A percentile compares a stretch with the other conserved stretches of the same genome.
Evolutionary conservation across 2,113 vertebrate species (phyloP).

Genomic region (Pyxicephalus adspersus): DNA sequence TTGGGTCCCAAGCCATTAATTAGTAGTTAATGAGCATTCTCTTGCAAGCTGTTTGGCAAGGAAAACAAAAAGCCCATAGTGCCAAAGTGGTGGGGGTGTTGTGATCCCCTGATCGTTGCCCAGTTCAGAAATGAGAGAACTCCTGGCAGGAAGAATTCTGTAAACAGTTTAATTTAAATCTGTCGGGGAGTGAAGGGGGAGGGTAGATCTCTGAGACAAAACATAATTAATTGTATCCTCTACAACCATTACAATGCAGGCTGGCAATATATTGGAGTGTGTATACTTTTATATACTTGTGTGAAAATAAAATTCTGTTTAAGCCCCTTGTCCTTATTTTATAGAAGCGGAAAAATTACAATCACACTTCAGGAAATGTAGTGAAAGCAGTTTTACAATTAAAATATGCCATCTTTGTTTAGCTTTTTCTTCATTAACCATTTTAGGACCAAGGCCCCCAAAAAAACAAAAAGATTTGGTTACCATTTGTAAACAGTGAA

Average conservation of each 20-base stretch:
- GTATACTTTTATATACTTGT: background rate
- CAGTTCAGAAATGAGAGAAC: conserved; percentile 36
- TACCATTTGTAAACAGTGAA: no score
- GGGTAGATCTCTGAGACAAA: background rate
- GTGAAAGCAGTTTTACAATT: no score
- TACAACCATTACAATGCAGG: background rate
- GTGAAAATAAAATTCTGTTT: no score
- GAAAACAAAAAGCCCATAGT: conserved; percentile 40
- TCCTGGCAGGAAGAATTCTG: conserved; percentile 11
- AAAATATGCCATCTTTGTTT: no score
- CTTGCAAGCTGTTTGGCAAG: conserved; percentile 35
- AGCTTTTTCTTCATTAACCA: no score
- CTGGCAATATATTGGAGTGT: background rate
- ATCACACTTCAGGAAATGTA: no score
- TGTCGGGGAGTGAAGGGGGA: conserved; percentile 3
- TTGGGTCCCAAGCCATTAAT: conserved; percentile 53
- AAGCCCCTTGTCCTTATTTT: no score
- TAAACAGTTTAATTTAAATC: conserved; percentile 46
- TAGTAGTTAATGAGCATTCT: conserved; percentile 53
- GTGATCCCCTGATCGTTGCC: conserved; percentile 22
- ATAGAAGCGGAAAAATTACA: no score
- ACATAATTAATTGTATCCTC: conserved; percentile 44
- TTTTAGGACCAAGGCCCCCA: no score
- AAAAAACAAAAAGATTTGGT: no score
- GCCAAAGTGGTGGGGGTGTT: conserved; percentile 31